phyloP scores from a whole-genome alignment of 2,797 vertebrate species.

The Epinephelus awoara region DNA sequence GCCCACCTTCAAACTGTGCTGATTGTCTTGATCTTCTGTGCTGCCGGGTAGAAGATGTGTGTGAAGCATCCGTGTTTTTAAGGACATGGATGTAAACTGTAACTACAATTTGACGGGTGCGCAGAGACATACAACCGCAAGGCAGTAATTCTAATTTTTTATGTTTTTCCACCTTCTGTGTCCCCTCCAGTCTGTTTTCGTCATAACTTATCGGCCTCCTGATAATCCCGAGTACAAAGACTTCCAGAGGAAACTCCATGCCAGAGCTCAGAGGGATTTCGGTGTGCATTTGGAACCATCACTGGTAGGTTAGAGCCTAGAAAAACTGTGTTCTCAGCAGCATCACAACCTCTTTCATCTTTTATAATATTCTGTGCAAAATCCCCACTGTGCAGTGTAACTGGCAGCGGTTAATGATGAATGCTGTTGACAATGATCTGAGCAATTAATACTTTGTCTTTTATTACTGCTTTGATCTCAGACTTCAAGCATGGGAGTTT shows the following conservation, averaged over 20 bases:
- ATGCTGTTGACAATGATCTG: slow-evolving; percentile 46
- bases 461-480: slow-evolving; percentile 35
- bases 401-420: slow-evolving; percentile 52
- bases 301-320: slow-evolving; percentile 85
- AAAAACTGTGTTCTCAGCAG: slow-evolving; percentile 29
- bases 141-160: background rate
- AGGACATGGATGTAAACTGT: no score
- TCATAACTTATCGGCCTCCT: slow-evolving; percentile 95
- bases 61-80: no score
- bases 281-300: slow-evolving; percentile 92
- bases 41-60: no score
- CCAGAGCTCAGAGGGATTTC: slow-evolving; percentile 90
- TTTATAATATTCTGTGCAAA: slow-evolving; percentile 37
- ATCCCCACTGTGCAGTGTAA: slow-evolving; percentile 28
- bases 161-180: slow-evolving; percentile 26
- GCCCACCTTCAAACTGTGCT: no score
- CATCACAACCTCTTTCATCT: slow-evolving; percentile 37
- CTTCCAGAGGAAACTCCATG: slow-evolving; percentile 92
- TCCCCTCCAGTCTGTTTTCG: slow-evolving; percentile 90
- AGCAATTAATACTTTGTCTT: slow-evolving; percentile 32
- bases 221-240: slow-evolving; percentile 92
- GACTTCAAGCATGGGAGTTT: slow-evolving; percentile 15
- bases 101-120: no score
- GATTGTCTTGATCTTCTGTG: no score
- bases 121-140: no score